Conservation (phyloP, 2,113 vertebrate genomes). For the Epinephelus moara region DNA sequence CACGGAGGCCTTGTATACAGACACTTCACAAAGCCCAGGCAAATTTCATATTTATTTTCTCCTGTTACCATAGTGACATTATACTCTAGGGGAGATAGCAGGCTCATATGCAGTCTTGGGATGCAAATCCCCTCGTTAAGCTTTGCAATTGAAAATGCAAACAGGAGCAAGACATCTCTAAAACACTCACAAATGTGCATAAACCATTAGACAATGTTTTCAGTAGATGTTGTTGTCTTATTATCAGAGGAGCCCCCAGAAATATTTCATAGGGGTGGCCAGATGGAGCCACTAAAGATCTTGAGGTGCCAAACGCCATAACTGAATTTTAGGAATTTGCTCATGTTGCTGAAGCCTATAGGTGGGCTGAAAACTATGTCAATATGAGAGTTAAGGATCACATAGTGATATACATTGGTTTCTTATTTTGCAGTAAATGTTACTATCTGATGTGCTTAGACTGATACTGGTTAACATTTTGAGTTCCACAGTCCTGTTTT, state of each 20-base stretch:
- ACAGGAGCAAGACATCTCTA: constrained; percentile 39
- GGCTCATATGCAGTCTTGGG: constrained; percentile 41
- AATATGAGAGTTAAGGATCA: too few species aligned
- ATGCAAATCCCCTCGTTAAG: constrained; percentile 68
- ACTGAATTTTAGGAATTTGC: too few species aligned
- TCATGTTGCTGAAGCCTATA: too few species aligned
- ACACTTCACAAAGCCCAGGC: constrained; percentile 52
- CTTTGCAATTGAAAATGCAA: constrained; percentile 64
- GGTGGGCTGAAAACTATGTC: too few species aligned
- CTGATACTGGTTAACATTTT: too few species aligned
- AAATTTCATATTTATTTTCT: constrained; percentile 69
- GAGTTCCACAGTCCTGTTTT: too few species aligned
- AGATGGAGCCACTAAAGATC: too few species aligned
- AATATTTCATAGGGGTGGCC: too few species aligned
- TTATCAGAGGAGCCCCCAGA: not conserved
- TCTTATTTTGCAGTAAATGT: too few species aligned
- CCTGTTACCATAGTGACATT: constrained; percentile 73
- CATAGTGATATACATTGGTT: too few species aligned
- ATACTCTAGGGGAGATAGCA: constrained; percentile 49
- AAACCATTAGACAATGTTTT: constrained; percentile 30
- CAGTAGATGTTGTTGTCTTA: not conserved
- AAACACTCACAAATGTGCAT: constrained; percentile 42
- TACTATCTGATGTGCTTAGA: too few species aligned
- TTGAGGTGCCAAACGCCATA: too few species aligned
- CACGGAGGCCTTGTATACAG: constrained; percentile 62